phyloP scores from a whole-genome alignment of 2,113 vertebrate species.

The Triplophysa dalaica region DNA sequence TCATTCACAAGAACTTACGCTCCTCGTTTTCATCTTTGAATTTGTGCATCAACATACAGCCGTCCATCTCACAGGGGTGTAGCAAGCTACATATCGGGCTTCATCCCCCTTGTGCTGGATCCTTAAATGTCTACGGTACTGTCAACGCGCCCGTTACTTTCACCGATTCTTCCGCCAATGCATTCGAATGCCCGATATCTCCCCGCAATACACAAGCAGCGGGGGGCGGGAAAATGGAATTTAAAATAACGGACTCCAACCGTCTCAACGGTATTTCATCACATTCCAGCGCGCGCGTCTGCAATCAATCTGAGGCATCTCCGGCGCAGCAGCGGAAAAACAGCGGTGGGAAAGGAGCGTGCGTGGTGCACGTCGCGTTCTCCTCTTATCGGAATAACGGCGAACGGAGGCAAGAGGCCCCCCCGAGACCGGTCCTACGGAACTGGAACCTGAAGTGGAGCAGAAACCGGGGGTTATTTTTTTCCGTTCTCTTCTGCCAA shows the following conservation, averaged over 20 bases:
- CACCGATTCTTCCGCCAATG: not conserved
- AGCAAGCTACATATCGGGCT: constrained; percentile 19
- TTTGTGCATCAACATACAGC: constrained; percentile 5
- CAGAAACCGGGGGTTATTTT: not conserved
- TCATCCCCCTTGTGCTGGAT: not conserved
- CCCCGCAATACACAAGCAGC: not conserved
- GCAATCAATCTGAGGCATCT: constrained; percentile 12
- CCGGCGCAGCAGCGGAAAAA: constrained; percentile 41
- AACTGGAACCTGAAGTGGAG: constrained; percentile 47
- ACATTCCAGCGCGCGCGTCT: not conserved
- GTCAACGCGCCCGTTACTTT: constrained; percentile 39
- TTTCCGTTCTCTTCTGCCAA: not conserved
- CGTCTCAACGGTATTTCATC: not conserved
- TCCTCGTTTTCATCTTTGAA: constrained; percentile 42
- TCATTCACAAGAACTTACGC: constrained; percentile 41
- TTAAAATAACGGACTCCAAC: constrained; percentile 5
- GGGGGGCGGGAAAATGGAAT: not conserved
- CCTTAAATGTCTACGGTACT: constrained; percentile 42
- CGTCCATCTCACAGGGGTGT: constrained; percentile 52
- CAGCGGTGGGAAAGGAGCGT: not conserved
- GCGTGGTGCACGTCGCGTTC: constrained; percentile 14
- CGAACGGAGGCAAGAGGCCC: constrained; percentile 28
- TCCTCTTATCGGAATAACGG: constrained; percentile 31
- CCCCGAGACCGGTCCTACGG: constrained; percentile 2
- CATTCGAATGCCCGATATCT: not conserved